phyloP scores from a whole-genome alignment of 2,797 vertebrate species.

The Ataeniobius toweri region DNA sequence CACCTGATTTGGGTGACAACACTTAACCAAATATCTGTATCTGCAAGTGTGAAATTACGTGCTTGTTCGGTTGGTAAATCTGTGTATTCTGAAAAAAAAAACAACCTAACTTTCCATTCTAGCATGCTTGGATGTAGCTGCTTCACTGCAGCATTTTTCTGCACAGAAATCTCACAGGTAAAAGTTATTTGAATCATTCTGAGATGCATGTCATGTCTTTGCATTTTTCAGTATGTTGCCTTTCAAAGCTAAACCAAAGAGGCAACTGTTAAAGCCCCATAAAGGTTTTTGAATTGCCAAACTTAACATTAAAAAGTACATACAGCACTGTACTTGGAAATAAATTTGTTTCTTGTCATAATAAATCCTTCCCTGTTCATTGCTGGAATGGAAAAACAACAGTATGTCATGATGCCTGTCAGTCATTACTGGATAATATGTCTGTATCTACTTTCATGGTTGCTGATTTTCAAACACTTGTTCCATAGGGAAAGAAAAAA shows the following conservation, averaged over 20 bases:
- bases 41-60: background rate
- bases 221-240: background rate
- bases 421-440: slow-evolving; percentile 58
- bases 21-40: slow-evolving; percentile 32
- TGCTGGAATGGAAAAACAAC: slow-evolving; percentile 25
- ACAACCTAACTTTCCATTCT: background rate
- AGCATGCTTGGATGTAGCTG: background rate
- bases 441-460: slow-evolving; percentile 63
- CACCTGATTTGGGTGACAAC: slow-evolving; percentile 50
- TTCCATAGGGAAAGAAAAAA: slow-evolving; percentile 34
- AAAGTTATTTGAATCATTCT: slow-evolving; percentile 6
- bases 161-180: slow-evolving; percentile 1
- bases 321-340: background rate
- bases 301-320: background rate
- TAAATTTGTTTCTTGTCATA: slow-evolving; percentile 4
- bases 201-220: background rate
- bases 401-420: slow-evolving; percentile 41
- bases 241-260: background rate
- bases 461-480: slow-evolving; percentile 61
- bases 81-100: background rate
- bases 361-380: background rate
- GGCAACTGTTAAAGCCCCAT: background rate
- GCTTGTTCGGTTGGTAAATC: background rate
- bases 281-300: background rate
- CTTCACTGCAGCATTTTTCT: background rate